These are phyloP conservation scores for Diuraphis noxia DNA, from an alignment of 1,140 invertebrate genomes.

Conservation along the genomic window DNA sequence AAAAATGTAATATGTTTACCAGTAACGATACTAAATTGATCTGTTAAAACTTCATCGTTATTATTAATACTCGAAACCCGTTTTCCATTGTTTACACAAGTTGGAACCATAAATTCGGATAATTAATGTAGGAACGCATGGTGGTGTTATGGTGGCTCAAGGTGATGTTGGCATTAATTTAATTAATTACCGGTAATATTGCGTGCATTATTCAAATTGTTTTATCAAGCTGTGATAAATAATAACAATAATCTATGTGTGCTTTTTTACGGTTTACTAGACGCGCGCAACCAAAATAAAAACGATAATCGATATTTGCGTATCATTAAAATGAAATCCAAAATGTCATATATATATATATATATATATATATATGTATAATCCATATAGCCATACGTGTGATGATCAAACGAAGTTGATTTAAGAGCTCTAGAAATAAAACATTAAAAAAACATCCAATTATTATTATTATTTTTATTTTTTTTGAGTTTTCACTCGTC, in stretches of 20 bases:
- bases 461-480: no score
- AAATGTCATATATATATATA: not conserved
- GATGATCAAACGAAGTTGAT: not conserved
- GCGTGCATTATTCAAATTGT: not conserved
- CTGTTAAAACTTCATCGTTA: not conserved
- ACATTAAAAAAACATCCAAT: not conserved
- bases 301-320: not conserved
- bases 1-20: not conserved
- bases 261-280: slow-evolving; percentile 17
- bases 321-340: not conserved
- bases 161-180: slow-evolving; percentile 35
- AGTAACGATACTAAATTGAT: not conserved
- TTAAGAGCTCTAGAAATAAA: not conserved
- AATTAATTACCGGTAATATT: slow-evolving; percentile 26
- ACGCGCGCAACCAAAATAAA: not conserved
- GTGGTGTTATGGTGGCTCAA: slow-evolving; percentile 29
- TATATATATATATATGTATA: no score
- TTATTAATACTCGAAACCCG: not conserved
- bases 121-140: slow-evolving; percentile 33
- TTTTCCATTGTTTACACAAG: slow-evolving; percentile 39
- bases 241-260: not conserved
- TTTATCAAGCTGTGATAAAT: slow-evolving; percentile 29
- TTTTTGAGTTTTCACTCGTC: not conserved
- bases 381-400: not conserved
- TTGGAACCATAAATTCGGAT: slow-evolving; percentile 31